Evolutionary conservation across 2,113 vertebrate species (phyloP), one percentile per base, ranked within the genome.

Genomic region (Thinocorus orbignyianus): DNA sequence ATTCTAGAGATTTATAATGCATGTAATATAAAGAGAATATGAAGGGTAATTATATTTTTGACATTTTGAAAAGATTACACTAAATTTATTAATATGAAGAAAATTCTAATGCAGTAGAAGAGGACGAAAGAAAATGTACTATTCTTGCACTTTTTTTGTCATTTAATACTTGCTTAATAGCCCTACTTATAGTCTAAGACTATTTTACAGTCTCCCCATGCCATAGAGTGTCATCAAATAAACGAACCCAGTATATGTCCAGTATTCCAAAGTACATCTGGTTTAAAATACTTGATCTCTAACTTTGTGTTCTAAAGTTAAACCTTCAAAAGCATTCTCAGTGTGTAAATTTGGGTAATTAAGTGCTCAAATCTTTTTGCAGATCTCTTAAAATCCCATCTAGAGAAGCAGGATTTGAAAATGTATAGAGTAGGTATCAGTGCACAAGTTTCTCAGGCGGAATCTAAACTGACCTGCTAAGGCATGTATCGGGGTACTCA

Each of bases 51-150:
- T 92, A 71, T 87, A 92, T 71, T 90, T 91, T 4, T 96, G 81
- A 79, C 88, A 93, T 90, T 92, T 95, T 89, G 48, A 88, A 90
- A 94, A 96, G 33, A 94, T 92, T 93, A 54, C 20, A 71, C 31
- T 55, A 81, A 81, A 48, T 96, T 68, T 68, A 87, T 84, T 55
- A 89, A 46, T 79, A 81, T 57, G 74, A 91, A 79, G 48, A 84
- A 81, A 94, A 85, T 55, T 92, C 25, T 64, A 87, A 71, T 79
- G n/a, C 10, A 48, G 41, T 55, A 80, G 39, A 69, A 51, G 15
- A 80, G 10, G 35, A 6, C 68, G 52, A 92, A 93, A 83, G 31
- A 68, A 95, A 95, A 91, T 69, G 37, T 44, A 68, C 35, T 68
- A 26, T 61, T 85, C 78, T 69, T 28, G 24, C 44, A 81, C 55